Conservation (phyloP, 2,888 invertebrate genomes). For the Thera britannica region DNA sequence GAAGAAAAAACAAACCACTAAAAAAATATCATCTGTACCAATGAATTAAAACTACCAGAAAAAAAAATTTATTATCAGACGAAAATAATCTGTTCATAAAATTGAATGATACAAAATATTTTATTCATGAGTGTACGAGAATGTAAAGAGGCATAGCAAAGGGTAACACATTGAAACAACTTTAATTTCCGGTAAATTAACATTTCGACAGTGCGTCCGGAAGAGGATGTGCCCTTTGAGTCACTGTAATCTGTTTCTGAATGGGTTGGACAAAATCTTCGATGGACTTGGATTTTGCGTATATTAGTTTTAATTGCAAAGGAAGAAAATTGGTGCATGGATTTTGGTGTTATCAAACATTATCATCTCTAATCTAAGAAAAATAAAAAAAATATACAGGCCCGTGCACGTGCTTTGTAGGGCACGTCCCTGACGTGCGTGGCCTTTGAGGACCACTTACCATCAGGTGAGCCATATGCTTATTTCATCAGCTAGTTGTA, state of each 20-base stretch:
- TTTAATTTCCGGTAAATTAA: conserved; percentile 84
- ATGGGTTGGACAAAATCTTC: conserved; percentile 6
- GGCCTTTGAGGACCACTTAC: too few relatives aligned
- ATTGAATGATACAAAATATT: conserved; percentile 40
- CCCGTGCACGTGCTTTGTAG: too few relatives aligned
- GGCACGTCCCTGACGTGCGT: too few relatives aligned
- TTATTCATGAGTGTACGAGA: conserved; percentile 54
- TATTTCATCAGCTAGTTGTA: too few relatives aligned
- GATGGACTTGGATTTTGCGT: not conserved
- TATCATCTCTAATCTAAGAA: too few relatives aligned
- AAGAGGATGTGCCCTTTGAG: conserved; percentile 68
- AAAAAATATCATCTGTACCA: not conserved
- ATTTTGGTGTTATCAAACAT: too few relatives aligned
- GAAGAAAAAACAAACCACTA: too few relatives aligned
- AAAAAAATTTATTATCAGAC: not conserved
- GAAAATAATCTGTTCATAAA: conserved; percentile 17
- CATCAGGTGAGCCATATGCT: too few relatives aligned
- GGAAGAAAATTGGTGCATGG: not conserved
- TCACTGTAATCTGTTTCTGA: conserved; percentile 59
- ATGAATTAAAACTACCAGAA: not conserved
- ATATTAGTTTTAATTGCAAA: not conserved
- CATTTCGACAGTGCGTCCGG: conserved; percentile 75
- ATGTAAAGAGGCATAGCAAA: conserved; percentile 65
- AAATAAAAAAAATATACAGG: too few relatives aligned
- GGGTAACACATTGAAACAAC: conserved; percentile 78